Conservation (phyloP, 2,797 vertebrate genomes). For the Sebastiscus albofasciatus region DNA sequence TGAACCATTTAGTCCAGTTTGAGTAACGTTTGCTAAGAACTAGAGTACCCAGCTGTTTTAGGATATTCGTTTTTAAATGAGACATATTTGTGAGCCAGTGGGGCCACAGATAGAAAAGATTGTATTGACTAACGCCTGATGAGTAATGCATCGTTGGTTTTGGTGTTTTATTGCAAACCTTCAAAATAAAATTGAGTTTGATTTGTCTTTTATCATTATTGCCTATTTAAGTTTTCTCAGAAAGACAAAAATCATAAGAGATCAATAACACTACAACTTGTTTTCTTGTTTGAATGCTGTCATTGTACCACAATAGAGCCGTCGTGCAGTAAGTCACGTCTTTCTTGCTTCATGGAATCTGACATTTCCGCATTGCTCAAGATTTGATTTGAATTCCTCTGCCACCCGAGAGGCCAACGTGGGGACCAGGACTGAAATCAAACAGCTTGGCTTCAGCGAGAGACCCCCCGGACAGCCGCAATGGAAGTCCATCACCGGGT, state of each 20-base stretch:
- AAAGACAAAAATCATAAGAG: background rate
- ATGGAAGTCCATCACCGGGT: conserved; percentile 73
- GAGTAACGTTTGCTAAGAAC: too few species aligned
- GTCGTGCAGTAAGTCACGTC: background rate
- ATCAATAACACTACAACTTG: background rate
- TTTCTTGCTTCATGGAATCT: background rate
- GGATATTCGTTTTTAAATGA: too few species aligned
- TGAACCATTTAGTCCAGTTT: too few species aligned
- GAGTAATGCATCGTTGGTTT: too few species aligned
- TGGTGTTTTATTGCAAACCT: background rate
- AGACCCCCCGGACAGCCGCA: conserved; percentile 56
- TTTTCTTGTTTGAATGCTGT: background rate
- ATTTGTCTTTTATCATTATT: background rate
- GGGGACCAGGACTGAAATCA: conserved; percentile 40
- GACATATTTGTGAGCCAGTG: too few species aligned
- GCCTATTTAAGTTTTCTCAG: background rate
- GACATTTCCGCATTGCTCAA: background rate
- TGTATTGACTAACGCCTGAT: too few species aligned
- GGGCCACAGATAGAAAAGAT: too few species aligned
- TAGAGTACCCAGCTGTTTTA: too few species aligned
- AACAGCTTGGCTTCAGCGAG: conserved; percentile 34
- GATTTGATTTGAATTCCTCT: conserved; percentile 42
- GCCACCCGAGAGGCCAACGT: conserved; percentile 10
- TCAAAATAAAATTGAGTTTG: background rate
- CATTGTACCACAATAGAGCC: conserved; percentile 4